Percentiles rank a stretch among this genome's conserved stretches.
These are phyloP conservation scores for Neodiprion fabricii DNA, from an alignment of 1,140 invertebrate species.

Conservation along the genomic window DNA sequence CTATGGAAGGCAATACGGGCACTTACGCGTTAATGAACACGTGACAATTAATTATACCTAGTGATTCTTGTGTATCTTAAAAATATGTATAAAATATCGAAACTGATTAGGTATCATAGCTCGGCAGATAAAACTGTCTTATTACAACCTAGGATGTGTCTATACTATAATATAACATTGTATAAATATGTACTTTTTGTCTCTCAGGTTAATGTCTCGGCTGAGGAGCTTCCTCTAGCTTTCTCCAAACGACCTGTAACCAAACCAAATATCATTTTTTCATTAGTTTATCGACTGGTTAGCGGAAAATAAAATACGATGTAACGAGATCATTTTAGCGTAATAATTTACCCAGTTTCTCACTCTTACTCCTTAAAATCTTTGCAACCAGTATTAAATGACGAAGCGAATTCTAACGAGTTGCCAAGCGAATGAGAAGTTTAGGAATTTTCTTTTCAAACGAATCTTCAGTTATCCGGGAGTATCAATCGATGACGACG, in stretches of 20 bases:
- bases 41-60: too few relatives aligned
- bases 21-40: too few relatives aligned
- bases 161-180: constrained; percentile 29
- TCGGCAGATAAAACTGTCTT: constrained; percentile 16
- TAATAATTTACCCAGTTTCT: too few relatives aligned
- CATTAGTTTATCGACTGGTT: constrained; percentile 19
- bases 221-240: constrained; percentile 70
- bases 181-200: constrained; percentile 25
- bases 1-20: too few relatives aligned
- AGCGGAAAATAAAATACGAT: neutral
- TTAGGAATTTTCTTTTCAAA: neutral
- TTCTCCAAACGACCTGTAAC: constrained; percentile 73
- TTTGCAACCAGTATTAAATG: too few relatives aligned
- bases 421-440: too few relatives aligned
- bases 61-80: too few relatives aligned
- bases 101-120: constrained; percentile 3
- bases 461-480: neutral
- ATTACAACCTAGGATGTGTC: constrained; percentile 35
- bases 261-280: constrained; percentile 24
- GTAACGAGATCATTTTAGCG: too few relatives aligned
- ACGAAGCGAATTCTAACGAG: too few relatives aligned
- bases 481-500: neutral
- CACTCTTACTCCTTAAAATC: too few relatives aligned
- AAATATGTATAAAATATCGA: neutral
- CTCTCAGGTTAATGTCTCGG: constrained; percentile 58